Percentiles rank a stretch among this genome's conserved stretches.
Conservation (phyloP, 2,888 invertebrate species). For the Torymus tubicola region DNA sequence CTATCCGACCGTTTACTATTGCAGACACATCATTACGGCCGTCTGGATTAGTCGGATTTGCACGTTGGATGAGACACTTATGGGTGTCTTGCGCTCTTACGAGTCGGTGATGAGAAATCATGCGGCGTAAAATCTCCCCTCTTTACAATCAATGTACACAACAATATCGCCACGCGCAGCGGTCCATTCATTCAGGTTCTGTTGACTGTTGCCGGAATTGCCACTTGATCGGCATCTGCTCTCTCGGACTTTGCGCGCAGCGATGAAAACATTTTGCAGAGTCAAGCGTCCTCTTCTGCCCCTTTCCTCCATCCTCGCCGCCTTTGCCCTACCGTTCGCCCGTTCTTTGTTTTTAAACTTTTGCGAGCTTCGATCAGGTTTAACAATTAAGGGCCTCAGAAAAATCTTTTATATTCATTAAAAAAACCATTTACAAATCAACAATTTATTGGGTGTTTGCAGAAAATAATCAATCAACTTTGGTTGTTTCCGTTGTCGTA, state of each 20-base stretch:
- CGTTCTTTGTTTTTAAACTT: conserved; percentile 42
- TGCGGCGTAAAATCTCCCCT: conserved; percentile 47
- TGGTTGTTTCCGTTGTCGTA: too few species aligned
- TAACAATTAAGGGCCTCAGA: too few species aligned
- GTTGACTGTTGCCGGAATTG: conserved; percentile 62
- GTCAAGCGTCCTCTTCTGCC: conserved; percentile 27
- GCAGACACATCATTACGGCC: not conserved
- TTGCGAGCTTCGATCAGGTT: conserved; percentile 18
- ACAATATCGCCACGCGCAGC: conserved; percentile 32
- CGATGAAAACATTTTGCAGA: conserved; percentile 59
- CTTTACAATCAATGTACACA: conserved; percentile 51
- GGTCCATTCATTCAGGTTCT: conserved; percentile 56
- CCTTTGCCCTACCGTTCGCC: not conserved
- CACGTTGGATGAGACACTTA: conserved; percentile 23
- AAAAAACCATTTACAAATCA: too few species aligned
- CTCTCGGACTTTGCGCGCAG: conserved; percentile 42
- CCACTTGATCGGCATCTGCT: conserved; percentile 65
- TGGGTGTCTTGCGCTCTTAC: conserved; percentile 20
- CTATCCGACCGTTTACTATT: too few species aligned
- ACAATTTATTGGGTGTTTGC: too few species aligned
- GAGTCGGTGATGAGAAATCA: conserved; percentile 35
- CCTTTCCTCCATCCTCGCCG: not conserved
- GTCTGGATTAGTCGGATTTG: conserved; percentile 10
- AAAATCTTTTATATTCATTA: too few species aligned
- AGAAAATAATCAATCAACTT: too few species aligned